Evolutionary conservation across 2,113 vertebrate genomes (phyloP).

Genomic region (Aviceda subcristata): DNA sequence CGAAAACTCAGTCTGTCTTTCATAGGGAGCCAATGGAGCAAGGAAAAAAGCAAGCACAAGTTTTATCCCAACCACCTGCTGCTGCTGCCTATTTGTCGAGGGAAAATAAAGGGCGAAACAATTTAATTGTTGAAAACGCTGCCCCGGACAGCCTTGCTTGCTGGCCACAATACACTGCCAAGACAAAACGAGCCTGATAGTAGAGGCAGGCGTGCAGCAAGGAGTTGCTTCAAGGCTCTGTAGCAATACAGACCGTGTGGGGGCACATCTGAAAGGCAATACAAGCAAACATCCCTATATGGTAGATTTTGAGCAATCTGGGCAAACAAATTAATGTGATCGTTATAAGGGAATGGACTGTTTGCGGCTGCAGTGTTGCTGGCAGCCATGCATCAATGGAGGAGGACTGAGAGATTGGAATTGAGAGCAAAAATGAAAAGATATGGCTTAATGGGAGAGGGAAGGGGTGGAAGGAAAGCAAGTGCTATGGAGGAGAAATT

Average conservation of each 20-base stretch:
- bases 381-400: neutral
- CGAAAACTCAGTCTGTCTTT: neutral
- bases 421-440: neutral
- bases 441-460: neutral
- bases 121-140: neutral
- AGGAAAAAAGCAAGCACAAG: neutral
- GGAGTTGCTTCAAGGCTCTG: neutral
- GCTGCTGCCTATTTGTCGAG: neutral
- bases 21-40: neutral
- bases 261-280: neutral
- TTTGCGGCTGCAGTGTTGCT: neutral
- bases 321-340: neutral
- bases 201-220: neutral
- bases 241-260: rapidly evolving
- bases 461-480: neutral
- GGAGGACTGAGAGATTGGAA: neutral
- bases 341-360: neutral
- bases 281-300: rapidly evolving
- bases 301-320: neutral
- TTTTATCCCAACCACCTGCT: neutral
- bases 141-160: neutral
- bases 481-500: neutral
- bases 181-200: neutral
- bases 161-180: neutral
- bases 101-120: neutral